Evolutionary conservation across 1,140 invertebrate species (phyloP).

Genomic region (Euura lappo): DNA sequence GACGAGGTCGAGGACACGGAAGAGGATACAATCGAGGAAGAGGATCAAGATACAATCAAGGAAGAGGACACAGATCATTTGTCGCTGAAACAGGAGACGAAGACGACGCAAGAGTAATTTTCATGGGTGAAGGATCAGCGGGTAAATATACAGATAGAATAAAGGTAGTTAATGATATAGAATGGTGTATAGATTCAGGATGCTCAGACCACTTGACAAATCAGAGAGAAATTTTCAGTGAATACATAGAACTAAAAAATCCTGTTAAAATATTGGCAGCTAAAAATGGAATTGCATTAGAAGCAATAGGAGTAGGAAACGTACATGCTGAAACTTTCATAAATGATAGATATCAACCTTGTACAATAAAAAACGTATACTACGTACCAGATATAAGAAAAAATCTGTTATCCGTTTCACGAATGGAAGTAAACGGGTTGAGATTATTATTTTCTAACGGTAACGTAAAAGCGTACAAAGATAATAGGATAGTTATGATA

Average conservation of each 20-base stretch:
- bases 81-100: background rate
- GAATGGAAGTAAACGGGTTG: background rate
- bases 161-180: background rate
- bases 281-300: background rate
- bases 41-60: background rate
- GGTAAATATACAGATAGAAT: background rate
- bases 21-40: constrained; percentile 1
- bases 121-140: background rate
- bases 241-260: background rate
- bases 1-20: background rate
- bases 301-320: constrained; percentile 1
- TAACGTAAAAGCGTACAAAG: background rate
- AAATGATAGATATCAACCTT: background rate
- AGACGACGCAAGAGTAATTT: background rate
- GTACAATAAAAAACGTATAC: background rate
- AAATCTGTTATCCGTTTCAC: background rate
- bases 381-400: background rate
- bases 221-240: background rate
- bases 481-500: background rate
- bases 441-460: background rate
- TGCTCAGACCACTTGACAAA: background rate
- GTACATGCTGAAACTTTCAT: background rate
- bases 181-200: background rate
- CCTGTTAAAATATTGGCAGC: background rate
- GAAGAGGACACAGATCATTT: background rate